These are phyloP conservation scores for Phytoseiulus persimilis DNA, from an alignment of 2,888 invertebrate species.

Conservation along the genomic window DNA sequence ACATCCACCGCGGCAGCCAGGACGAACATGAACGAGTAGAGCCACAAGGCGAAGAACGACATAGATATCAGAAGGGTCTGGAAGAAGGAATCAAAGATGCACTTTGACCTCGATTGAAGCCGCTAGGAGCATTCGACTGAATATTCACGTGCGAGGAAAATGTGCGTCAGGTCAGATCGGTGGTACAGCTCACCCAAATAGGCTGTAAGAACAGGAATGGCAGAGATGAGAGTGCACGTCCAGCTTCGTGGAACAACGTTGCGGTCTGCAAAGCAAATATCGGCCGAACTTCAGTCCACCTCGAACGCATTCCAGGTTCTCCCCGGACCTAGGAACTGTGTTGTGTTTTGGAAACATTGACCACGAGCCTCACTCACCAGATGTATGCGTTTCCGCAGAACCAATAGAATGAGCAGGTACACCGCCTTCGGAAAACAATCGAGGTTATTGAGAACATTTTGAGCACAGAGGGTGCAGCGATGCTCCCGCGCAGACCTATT, in stretches of 20 bases:
- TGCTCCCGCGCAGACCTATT: background rate
- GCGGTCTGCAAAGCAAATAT: constrained; percentile 54
- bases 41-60: constrained; percentile 9
- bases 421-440: constrained; percentile 49
- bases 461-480: no score
- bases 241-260: constrained; percentile 60
- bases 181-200: constrained; percentile 53
- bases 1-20: constrained; percentile 16
- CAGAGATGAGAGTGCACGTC: constrained; percentile 60
- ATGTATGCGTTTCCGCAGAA: constrained; percentile 59
- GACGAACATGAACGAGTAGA: constrained; percentile 26
- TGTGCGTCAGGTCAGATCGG: no score
- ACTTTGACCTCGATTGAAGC: no score
- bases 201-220: constrained; percentile 59
- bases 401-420: constrained; percentile 56
- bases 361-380: constrained; percentile 50
- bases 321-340: no score
- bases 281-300: background rate
- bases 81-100: background rate
- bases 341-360: constrained; percentile 6
- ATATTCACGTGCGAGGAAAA: no score
- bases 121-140: background rate
- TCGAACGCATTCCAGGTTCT: background rate
- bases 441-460: background rate
- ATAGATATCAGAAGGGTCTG: background rate